Evolutionary conservation across 23 tunicate genomes (phyloP).

Genomic region (Halocynthia aurantium): DNA sequence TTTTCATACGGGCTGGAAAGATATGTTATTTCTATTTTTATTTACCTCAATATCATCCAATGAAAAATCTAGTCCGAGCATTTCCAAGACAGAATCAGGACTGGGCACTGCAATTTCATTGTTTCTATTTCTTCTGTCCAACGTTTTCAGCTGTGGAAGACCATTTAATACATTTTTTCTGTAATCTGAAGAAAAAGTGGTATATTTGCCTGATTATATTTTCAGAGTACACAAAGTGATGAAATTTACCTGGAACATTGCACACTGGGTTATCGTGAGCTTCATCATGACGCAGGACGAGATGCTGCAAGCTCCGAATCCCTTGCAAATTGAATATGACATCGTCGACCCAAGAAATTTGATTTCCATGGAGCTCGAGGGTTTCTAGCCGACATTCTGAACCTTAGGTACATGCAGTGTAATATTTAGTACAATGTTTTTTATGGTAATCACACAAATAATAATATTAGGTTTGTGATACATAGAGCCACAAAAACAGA

Average conservation of each 20-base stretch:
- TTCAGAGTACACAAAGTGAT: background rate
- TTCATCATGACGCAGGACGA: conserved; percentile 21
- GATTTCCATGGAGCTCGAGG: conserved; percentile 44
- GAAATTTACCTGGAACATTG: background rate
- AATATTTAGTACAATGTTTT: background rate
- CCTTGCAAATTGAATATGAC: conserved; percentile 34
- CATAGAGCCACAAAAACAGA: background rate
- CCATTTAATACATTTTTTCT: conserved; percentile 13
- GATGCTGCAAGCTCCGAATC: conserved; percentile 27
- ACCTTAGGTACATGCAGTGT: background rate
- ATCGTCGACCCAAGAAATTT: conserved; percentile 4
- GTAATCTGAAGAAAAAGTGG: conserved; percentile 5
- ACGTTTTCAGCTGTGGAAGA: conserved; percentile 44
- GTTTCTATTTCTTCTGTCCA: conserved; percentile 26
- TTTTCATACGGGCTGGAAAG: too few relatives aligned
- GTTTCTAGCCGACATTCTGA: conserved; percentile 16
- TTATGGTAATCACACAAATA: background rate
- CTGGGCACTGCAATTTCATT: conserved; percentile 2
- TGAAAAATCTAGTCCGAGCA: conserved; percentile 4
- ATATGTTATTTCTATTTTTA: too few relatives aligned
- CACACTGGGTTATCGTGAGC: conserved; percentile 30
- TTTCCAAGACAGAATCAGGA: background rate
- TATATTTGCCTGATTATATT: too few relatives aligned
- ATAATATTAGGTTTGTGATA: background rate
- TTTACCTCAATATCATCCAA: conserved; percentile 6